phyloP scores from a whole-genome alignment of 2,888 invertebrate genomes.

The Rhamphomyia laevipes region DNA sequence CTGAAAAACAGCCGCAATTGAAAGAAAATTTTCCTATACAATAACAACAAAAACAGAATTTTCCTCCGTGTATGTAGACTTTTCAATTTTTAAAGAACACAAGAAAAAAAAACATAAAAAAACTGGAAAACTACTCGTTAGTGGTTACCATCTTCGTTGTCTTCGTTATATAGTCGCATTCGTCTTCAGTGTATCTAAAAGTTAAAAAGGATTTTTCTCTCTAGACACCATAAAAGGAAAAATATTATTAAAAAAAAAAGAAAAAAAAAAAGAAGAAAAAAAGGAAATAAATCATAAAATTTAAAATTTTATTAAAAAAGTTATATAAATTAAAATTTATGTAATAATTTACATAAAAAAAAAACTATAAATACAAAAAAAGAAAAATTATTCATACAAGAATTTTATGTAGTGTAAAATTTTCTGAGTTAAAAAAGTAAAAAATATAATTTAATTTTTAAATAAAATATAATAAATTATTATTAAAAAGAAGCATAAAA shows the following conservation, averaged over 20 bases:
- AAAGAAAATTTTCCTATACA: too few species aligned
- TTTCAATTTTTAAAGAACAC: too few species aligned
- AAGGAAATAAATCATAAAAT: neutral
- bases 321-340: too few species aligned
- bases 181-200: neutral
- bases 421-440: conserved; percentile 2
- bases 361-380: neutral
- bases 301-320: too few species aligned
- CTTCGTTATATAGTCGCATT: neutral
- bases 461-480: neutral
- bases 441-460: conserved; percentile 5
- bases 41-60: too few species aligned
- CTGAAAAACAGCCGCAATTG: too few species aligned
- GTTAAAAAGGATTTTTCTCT: neutral
- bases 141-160: too few species aligned
- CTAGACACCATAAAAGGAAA: neutral
- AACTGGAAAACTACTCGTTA: too few species aligned
- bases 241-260: neutral
- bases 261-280: neutral
- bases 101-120: too few species aligned
- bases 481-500: conserved; percentile 23
- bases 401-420: conserved; percentile 3
- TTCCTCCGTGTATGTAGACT: too few species aligned
- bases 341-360: neutral
- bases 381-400: conserved; percentile 2